Evolutionary conservation across 2,113 vertebrate species (phyloP).

Genomic region (Chroicocephalus ridibundus): DNA sequence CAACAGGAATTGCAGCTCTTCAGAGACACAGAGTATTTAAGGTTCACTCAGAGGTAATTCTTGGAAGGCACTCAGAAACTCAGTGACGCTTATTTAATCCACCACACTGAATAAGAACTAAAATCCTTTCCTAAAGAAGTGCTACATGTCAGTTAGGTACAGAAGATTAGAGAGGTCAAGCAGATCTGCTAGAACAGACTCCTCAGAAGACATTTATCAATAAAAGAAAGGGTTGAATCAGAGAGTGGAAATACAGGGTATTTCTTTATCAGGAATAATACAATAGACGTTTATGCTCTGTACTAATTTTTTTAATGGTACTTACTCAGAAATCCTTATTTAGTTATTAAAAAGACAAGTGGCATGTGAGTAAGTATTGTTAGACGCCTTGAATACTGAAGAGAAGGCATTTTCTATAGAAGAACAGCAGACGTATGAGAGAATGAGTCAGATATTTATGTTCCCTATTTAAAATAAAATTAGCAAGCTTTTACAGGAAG

Average conservation of each 20-base stretch:
- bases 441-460: slow-evolving; percentile 55
- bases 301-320: neutral
- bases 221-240: neutral
- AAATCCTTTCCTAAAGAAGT: neutral
- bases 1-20: neutral
- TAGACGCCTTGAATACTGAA: neutral
- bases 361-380: neutral
- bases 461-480: slow-evolving; percentile 25
- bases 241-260: neutral
- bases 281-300: neutral
- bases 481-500: slow-evolving; percentile 30
- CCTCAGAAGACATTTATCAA: neutral
- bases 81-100: neutral
- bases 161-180: neutral
- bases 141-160: neutral
- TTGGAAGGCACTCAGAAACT: neutral
- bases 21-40: neutral
- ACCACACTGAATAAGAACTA: neutral
- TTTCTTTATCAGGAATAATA: neutral
- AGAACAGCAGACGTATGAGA: neutral
- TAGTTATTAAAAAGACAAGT: neutral
- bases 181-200: neutral
- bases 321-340: slow-evolving; percentile 2
- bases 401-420: neutral
- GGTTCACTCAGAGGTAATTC: neutral